Evolutionary conservation across 2,113 vertebrate genomes (phyloP), one percentile per base, ranked within the genome.

Genomic region (Oceanites oceanicus): DNA sequence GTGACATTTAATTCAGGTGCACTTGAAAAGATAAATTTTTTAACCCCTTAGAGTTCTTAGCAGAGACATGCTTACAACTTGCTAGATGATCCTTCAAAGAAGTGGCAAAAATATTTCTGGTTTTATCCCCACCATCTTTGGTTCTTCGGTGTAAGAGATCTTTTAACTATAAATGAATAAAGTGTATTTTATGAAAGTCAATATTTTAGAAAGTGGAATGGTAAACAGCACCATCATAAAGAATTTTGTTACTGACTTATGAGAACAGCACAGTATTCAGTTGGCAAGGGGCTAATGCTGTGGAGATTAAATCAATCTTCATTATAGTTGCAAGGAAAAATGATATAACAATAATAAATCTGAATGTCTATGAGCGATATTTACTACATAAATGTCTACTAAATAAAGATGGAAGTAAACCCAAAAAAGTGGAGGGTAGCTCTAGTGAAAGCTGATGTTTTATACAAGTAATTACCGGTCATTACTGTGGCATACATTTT

Each of bases 221-320:
- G 44, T 67, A 93, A 97, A 77, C 50, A 70, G 38, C 32, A 85
- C 49, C 34, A 76, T 87, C 49, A 42, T 62, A 74, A 88, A 88
- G 27, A 68, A 36, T 90, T 92, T 88, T 80, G 30, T 53, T 83
- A 34, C 58, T 76, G 92, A 82, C 77, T 94, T 81, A 73, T 7
- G 58, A 66, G 29, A 83, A 70, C 58, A 71, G 9, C 27, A 18
- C 34, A 62, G 27, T 32, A 26, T 91, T 91, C 50, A 34, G 87
- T 20, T 94, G 79, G 53, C 67, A 80, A 82, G 74, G 49, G 55
- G n/a, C 85, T 90, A 70, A 90, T 50, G 50, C 66, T 90, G 58
- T 68, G 42, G 92, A 92, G 44, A 76, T 96, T 78, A 84, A 91
- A 94, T 95, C 89, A 86, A 42, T 94, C 93, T 94, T 93, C 70